phyloP scores from a whole-genome alignment of 2,888 invertebrate genomes.

The Acholoe squamosa region DNA sequence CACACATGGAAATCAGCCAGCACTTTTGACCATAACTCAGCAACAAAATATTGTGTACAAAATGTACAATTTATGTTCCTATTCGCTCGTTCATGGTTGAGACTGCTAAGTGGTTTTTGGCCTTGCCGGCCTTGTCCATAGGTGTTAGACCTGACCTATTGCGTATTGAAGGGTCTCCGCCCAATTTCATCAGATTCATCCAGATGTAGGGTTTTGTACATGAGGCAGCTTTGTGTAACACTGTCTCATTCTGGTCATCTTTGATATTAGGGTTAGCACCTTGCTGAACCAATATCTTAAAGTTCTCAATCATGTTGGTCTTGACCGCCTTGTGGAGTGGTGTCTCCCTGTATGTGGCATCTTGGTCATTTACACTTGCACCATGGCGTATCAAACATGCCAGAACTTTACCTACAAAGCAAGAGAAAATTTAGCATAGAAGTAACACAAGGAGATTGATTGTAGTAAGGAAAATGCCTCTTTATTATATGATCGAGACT shows the following conservation, averaged over 20 bases:
- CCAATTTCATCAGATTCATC: slow-evolving; percentile 54
- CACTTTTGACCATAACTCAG: too few species aligned
- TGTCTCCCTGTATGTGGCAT: slow-evolving; percentile 65
- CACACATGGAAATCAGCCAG: too few species aligned
- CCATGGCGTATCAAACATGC: slow-evolving; percentile 53
- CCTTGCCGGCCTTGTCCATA: slow-evolving; percentile 59
- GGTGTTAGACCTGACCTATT: slow-evolving; percentile 51
- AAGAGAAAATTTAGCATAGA: neutral
- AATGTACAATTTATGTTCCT: neutral
- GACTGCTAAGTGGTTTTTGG: slow-evolving; percentile 54
- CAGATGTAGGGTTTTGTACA: slow-evolving; percentile 55
- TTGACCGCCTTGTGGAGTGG: slow-evolving; percentile 68
- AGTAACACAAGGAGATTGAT: too few species aligned
- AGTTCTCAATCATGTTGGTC: slow-evolving; percentile 65
- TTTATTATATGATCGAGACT: too few species aligned
- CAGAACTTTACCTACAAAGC: slow-evolving; percentile 64
- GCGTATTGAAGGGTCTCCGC: slow-evolving; percentile 20
- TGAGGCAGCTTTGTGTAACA: slow-evolving; percentile 57
- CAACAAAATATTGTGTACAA: too few species aligned
- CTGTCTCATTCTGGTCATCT: slow-evolving; percentile 57
- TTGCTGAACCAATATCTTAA: slow-evolving; percentile 59
- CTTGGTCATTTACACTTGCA: slow-evolving; percentile 66
- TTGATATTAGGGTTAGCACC: slow-evolving; percentile 60
- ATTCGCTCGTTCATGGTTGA: slow-evolving; percentile 50
- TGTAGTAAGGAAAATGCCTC: too few species aligned